Evolutionary conservation across 1,140 invertebrate species (phyloP).

Genomic region (Steinernema feltiae): DNA sequence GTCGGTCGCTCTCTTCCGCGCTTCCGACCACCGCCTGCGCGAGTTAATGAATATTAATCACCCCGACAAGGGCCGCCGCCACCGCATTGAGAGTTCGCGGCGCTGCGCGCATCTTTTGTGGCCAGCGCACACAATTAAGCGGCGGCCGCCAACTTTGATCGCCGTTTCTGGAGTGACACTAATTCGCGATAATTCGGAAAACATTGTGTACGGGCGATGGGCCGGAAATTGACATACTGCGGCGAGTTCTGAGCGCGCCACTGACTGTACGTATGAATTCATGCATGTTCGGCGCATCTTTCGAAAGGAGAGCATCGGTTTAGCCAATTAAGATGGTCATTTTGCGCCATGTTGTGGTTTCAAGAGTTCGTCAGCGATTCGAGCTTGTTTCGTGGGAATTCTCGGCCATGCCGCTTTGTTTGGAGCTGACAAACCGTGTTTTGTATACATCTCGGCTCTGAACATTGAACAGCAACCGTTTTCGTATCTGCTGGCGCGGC

Average conservation of each 20-base stretch:
- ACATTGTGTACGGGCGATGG: constrained; percentile 1
- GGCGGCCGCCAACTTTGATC: constrained; percentile 12
- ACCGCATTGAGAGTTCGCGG: neutral
- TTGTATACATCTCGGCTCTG: no score
- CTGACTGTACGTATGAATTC: no score
- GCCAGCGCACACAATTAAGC: neutral
- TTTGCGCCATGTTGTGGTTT: no score
- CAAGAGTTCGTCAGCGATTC: no score
- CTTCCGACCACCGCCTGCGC: neutral
- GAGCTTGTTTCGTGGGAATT: no score
- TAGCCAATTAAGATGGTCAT: no score
- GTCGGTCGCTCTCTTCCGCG: neutral
- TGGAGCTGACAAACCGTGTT: no score
- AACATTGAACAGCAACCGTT: no score
- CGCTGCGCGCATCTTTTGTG: neutral
- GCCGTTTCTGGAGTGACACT: neutral
- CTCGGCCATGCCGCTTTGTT: no score
- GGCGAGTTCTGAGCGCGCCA: neutral
- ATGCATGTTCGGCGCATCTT: no score
- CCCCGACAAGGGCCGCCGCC: neutral
- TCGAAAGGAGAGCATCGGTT: no score
- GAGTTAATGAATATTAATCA: constrained; percentile 5
- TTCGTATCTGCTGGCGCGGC: neutral
- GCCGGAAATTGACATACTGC: constrained; percentile 9
- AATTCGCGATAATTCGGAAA: neutral